Percentiles rank a stretch among this genome's conserved stretches.
These are phyloP conservation scores for Alentia gelatinosa DNA, from an alignment of 2,888 invertebrate species.

Conservation along the genomic window DNA sequence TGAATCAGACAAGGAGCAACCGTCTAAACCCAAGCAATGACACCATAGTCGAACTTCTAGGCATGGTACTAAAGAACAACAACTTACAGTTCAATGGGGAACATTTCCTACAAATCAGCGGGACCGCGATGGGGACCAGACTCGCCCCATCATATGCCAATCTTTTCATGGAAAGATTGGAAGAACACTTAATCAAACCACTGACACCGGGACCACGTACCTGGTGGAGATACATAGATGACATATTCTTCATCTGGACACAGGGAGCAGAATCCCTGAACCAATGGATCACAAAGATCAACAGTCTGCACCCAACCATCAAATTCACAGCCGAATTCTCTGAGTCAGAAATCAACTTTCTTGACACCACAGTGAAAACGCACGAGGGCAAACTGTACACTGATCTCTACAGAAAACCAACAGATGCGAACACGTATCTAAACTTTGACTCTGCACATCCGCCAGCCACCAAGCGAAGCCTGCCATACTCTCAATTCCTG, in stretches of 20 bases:
- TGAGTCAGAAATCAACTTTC: not conserved
- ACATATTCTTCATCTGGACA: slow-evolving; percentile 19
- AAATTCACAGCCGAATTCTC: not conserved
- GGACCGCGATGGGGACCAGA: slow-evolving; percentile 13
- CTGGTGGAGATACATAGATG: slow-evolving; percentile 16
- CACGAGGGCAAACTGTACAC: not conserved
- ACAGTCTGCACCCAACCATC: not conserved
- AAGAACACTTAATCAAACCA: not conserved
- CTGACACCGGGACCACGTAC: not conserved
- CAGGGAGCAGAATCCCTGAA: not conserved
- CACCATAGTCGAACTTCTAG: not conserved
- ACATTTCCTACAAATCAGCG: not conserved
- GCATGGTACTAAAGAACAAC: not conserved
- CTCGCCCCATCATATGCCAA: not conserved
- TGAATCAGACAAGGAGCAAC: too few relatives aligned
- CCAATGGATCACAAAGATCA: not conserved
- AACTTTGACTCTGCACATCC: not conserved
- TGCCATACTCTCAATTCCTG: not conserved
- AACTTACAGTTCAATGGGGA: not conserved
- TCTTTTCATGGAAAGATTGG: not conserved
- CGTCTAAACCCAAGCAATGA: too few relatives aligned
- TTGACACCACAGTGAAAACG: not conserved
- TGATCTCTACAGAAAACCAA: slow-evolving; percentile 11
- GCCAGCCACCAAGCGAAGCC: not conserved
- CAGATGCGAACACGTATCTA: not conserved